Evolutionary conservation across 1,140 invertebrate genomes (phyloP).

Genomic region (Saccostrea glomerata): DNA sequence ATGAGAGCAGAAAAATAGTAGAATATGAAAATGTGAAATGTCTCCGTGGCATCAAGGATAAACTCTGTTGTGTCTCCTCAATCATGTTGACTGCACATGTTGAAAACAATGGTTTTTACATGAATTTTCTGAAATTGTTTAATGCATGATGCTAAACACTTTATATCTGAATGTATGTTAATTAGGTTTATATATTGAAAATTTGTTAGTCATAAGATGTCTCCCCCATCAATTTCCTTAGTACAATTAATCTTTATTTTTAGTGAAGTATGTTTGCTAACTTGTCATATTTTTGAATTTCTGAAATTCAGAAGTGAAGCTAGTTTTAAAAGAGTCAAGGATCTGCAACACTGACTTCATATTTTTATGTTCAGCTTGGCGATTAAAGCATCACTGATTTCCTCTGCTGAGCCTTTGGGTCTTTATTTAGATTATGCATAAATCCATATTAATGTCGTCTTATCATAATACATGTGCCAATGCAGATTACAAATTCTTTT

Average conservation of each 20-base stretch:
- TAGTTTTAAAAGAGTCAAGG: too few species aligned
- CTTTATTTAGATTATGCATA: slow-evolving; percentile 4
- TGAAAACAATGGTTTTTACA: neutral
- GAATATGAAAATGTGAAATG: neutral
- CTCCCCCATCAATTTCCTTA: too few species aligned
- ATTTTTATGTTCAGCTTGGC: too few species aligned
- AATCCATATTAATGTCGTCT: slow-evolving; percentile 15
- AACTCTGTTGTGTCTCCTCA: neutral
- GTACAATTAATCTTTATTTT: too few species aligned
- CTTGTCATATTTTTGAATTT: too few species aligned
- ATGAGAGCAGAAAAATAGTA: too few species aligned
- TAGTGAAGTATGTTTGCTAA: too few species aligned
- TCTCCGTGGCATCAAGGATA: neutral
- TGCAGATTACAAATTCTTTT: neutral
- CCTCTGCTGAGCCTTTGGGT: neutral
- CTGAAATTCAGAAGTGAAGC: too few species aligned
- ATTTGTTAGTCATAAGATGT: too few species aligned
- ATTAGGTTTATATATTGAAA: too few species aligned
- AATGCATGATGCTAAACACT: neutral
- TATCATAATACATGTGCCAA: slow-evolving; percentile 10
- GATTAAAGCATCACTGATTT: neutral
- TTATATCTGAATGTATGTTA: too few species aligned
- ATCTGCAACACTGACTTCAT: too few species aligned
- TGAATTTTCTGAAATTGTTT: neutral
- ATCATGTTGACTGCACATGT: neutral